Conservation (phyloP, 2,113 vertebrate genomes). For the Pimephales promelas region DNA sequence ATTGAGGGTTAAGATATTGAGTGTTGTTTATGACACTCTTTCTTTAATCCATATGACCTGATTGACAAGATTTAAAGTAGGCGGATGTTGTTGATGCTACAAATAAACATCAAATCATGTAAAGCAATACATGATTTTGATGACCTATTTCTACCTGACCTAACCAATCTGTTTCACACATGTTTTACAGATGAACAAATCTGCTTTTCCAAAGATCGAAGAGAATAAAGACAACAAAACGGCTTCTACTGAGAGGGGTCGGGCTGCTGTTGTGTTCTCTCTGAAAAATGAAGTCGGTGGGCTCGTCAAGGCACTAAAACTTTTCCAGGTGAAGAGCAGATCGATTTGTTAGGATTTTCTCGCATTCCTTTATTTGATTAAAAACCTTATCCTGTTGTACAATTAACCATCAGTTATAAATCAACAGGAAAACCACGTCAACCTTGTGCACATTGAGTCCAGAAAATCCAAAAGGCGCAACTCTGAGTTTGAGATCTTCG, state of each 20-base stretch:
- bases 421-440: slow-evolving; percentile 91
- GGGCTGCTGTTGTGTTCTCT: slow-evolving; percentile 90
- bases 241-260: slow-evolving; percentile 78
- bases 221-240: slow-evolving; percentile 91
- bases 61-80: slow-evolving; percentile 17
- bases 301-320: slow-evolving; percentile 92
- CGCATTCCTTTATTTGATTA: background rate
- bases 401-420: background rate
- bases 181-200: slow-evolving; percentile 80
- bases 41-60: slow-evolving; percentile 8
- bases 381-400: background rate
- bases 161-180: background rate
- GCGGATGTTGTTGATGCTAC: background rate
- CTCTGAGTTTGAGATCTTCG: slow-evolving; percentile 96
- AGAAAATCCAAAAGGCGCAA: slow-evolving; percentile 91
- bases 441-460: slow-evolving; percentile 95
- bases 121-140: too few species aligned
- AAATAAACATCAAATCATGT: background rate
- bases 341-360: background rate
- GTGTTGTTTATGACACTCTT: slow-evolving; percentile 21
- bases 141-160: background rate
- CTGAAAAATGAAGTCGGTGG: slow-evolving; percentile 97
- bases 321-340: slow-evolving; percentile 84
- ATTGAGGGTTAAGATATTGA: background rate
- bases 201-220: slow-evolving; percentile 86